A percentile compares a stretch with the other conserved stretches of the same genome.
These are phyloP conservation scores for Caloenas nicobarica DNA, from an alignment of 2,113 vertebrate species.

Conservation along the genomic window DNA sequence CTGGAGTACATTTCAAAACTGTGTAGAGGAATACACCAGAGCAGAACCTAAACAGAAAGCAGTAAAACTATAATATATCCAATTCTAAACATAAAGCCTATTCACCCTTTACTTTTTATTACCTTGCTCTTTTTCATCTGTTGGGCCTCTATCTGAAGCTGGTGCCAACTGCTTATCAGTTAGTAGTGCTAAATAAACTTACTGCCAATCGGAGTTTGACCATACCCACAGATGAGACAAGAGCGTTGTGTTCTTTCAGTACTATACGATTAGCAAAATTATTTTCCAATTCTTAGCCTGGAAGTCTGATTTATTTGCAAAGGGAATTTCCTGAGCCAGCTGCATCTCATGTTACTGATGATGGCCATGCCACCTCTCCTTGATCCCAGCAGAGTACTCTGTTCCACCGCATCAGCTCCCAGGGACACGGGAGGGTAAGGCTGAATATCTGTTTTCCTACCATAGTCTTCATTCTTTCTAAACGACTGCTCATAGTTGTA, in stretches of 20 bases:
- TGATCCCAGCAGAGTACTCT: slow-evolving; percentile 44
- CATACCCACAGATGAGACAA: background rate
- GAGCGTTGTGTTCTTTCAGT: background rate
- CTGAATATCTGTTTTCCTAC: slow-evolving; percentile 32
- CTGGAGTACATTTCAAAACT: background rate
- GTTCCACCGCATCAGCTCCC: slow-evolving; percentile 29
- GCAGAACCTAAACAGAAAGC: background rate
- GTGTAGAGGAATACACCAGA: background rate
- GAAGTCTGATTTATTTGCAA: slow-evolving; percentile 43
- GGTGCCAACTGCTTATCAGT: background rate
- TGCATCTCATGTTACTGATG: slow-evolving; percentile 47
- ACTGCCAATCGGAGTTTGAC: background rate
- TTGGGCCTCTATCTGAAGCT: background rate
- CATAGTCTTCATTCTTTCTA: background rate
- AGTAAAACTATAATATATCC: background rate
- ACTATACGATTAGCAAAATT: background rate
- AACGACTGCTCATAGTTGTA: slow-evolving; percentile 5
- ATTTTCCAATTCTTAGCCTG: background rate
- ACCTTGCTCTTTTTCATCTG: background rate
- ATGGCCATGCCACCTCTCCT: slow-evolving; percentile 5
- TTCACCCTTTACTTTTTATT: background rate
- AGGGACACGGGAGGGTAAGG: slow-evolving; percentile 11
- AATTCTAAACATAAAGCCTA: background rate
- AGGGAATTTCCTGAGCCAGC: slow-evolving; percentile 22
- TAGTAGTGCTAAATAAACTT: background rate